phyloP scores from a whole-genome alignment of 2,888 invertebrate genomes.

The Portevinia maculata region DNA sequence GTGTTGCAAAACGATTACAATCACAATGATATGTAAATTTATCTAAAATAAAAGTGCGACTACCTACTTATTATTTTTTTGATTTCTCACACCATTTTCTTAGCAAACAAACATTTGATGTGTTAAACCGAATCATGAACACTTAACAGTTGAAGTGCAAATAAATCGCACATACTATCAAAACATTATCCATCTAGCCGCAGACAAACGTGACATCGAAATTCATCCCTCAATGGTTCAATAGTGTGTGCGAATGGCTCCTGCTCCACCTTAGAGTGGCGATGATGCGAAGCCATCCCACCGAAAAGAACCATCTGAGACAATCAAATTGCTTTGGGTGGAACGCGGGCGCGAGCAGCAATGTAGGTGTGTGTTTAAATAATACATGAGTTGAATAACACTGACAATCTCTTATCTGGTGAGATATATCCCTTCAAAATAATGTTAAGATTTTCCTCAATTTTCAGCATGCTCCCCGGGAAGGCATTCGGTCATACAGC shows the following conservation, averaged over 20 bases:
- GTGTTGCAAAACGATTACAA: constrained; percentile 41
- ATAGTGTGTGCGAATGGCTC: constrained; percentile 6
- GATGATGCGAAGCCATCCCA: neutral
- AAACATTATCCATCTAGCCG: constrained; percentile 51
- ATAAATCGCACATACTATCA: constrained; percentile 69
- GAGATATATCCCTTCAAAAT: constrained; percentile 58
- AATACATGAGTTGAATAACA: constrained; percentile 73
- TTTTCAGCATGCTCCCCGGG: constrained; percentile 5
- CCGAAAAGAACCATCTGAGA: constrained; percentile 15
- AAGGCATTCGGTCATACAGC: constrained; percentile 20
- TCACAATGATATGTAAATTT: constrained; percentile 64
- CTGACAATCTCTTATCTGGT: constrained; percentile 63
- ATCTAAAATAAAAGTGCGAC: constrained; percentile 41
- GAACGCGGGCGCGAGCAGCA: constrained; percentile 27
- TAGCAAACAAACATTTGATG: constrained; percentile 26
- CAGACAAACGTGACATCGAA: constrained; percentile 65
- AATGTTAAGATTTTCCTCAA: constrained; percentile 56
- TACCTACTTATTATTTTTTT: constrained; percentile 9
- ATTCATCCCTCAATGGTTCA: constrained; percentile 38
- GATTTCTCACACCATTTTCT: constrained; percentile 35
- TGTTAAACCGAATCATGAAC: constrained; percentile 49
- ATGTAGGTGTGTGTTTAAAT: constrained; percentile 71
- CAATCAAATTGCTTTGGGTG: constrained; percentile 61
- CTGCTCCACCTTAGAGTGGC: constrained; percentile 32
- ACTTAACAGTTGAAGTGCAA: constrained; percentile 61